Evolutionary conservation across 2,113 vertebrate genomes (phyloP).

Genomic region (Saccopteryx leptura): DNA sequence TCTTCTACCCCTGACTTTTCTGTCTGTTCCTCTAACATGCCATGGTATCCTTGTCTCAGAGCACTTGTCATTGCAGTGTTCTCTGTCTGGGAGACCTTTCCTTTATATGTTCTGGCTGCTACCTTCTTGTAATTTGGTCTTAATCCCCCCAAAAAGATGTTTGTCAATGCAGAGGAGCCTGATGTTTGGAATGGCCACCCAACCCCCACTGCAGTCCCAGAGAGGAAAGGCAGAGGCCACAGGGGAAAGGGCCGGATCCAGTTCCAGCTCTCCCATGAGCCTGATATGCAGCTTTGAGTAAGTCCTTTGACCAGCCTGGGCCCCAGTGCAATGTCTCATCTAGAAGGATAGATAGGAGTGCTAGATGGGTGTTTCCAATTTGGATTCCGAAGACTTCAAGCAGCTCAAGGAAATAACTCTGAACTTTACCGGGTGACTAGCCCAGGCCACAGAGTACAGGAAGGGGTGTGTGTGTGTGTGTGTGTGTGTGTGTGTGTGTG

Average conservation of each 20-base stretch:
- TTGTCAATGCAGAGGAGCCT: background rate
- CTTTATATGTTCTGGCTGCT: background rate
- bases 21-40: background rate
- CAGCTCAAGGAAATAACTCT: background rate
- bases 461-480: background rate
- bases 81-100: background rate
- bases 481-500: background rate
- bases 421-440: background rate
- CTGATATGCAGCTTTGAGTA: background rate
- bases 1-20: background rate
- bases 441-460: background rate
- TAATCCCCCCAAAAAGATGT: background rate
- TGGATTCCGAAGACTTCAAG: constrained; percentile 13
- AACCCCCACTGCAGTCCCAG: background rate
- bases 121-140: background rate
- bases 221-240: background rate
- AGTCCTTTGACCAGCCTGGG: background rate
- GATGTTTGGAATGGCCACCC: background rate
- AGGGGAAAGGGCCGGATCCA: background rate
- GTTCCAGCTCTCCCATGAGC: background rate
- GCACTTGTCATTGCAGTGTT: background rate
- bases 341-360: background rate
- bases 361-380: background rate
- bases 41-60: background rate
- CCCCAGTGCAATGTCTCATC: background rate